Percentiles rank a stretch among this genome's conserved stretches.
phyloP scores from a whole-genome alignment of 2,888 invertebrate genomes.

The Melanotus villosus region DNA sequence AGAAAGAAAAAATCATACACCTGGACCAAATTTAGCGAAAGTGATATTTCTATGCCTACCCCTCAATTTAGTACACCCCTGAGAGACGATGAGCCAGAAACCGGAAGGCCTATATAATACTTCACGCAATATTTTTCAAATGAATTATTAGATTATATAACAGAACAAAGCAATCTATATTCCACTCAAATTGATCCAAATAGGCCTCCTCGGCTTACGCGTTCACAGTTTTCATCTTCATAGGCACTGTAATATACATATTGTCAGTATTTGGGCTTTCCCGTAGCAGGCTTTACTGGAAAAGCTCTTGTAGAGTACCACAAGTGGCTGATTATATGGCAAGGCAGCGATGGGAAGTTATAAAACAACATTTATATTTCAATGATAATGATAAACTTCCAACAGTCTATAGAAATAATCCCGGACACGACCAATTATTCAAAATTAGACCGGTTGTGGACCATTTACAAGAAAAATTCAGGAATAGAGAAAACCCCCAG shows the following conservation, averaged over 20 bases:
- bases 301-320: not conserved
- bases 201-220: not conserved
- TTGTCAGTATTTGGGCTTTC: not conserved
- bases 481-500: no score
- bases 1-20: no score
- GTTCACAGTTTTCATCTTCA: not conserved
- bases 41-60: not conserved
- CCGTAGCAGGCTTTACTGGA: not conserved
- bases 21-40: no score
- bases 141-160: not conserved
- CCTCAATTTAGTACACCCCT: no score
- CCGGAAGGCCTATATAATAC: no score
- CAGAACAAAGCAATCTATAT: not conserved
- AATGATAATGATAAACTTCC: slow-evolving; percentile 3
- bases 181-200: not conserved
- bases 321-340: not conserved
- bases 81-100: no score
- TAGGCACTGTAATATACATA: no score
- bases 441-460: not conserved
- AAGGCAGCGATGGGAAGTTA: no score
- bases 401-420: not conserved
- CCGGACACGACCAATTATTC: slow-evolving; percentile 3
- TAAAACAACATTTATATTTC: not conserved
- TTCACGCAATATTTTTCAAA: no score
- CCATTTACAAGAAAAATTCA: no score